Evolutionary conservation across 2,113 vertebrate species (phyloP).

Genomic region (Macroglossus sobrinus): DNA sequence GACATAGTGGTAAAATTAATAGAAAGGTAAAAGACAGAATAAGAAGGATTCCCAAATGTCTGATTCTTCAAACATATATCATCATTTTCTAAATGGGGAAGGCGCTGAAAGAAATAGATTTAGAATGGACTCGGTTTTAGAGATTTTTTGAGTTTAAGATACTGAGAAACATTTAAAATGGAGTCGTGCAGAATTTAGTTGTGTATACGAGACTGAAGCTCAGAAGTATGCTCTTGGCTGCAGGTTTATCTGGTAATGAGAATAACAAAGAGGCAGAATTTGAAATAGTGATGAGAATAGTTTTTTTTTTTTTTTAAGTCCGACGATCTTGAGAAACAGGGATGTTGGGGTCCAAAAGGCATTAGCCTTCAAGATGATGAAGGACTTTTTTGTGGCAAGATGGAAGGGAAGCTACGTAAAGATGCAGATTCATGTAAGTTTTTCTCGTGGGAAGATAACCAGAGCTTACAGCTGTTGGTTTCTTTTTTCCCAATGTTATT

Average conservation of each 20-base stretch:
- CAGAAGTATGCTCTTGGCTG: neutral
- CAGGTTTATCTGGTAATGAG: neutral
- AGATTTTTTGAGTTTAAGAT: neutral
- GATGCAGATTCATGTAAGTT: neutral
- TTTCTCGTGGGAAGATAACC: neutral
- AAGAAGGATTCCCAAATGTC: neutral
- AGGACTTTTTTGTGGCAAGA: neutral
- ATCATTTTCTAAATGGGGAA: neutral
- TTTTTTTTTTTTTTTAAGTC: neutral
- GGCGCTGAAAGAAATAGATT: neutral
- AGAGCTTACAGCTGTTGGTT: neutral
- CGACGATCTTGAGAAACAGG: neutral
- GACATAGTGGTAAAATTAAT: neutral
- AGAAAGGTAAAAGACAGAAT: neutral
- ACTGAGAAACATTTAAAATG: neutral
- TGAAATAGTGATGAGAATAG: neutral
- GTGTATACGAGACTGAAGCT: neutral
- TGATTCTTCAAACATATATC: neutral
- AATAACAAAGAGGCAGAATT: neutral
- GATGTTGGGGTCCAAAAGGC: neutral
- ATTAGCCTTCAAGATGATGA: neutral
- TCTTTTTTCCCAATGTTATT: neutral
- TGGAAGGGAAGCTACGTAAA: neutral
- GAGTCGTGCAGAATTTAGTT: neutral
- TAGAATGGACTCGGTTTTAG: neutral